Evolutionary conservation across 37 sponge, comb jelly and placozoan genomes (phyloP).

Genomic region (Chondrosia reniformis): DNA sequence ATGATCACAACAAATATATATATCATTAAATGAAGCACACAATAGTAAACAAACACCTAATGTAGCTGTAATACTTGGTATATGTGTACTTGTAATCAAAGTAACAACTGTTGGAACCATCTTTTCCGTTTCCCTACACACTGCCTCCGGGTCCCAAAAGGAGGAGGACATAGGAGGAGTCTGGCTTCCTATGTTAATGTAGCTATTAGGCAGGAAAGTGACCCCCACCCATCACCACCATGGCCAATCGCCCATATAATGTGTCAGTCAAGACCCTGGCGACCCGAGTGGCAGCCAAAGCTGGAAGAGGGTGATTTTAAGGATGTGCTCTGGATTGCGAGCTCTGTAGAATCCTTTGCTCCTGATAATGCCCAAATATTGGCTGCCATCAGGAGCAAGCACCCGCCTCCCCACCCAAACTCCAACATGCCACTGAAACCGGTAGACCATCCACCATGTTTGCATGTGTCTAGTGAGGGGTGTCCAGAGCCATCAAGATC

Average conservation of each 20-base stretch:
- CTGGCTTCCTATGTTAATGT: background rate
- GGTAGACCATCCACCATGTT: background rate
- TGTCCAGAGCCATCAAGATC: background rate
- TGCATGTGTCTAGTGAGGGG: background rate
- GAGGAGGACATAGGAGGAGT: background rate
- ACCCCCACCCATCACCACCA: background rate
- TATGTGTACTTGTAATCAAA: too few relatives aligned
- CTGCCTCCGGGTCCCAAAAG: background rate
- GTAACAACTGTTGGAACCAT: background rate
- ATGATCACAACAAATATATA: too few relatives aligned
- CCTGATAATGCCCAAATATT: background rate
- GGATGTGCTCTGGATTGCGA: background rate
- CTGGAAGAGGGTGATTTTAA: too few relatives aligned
- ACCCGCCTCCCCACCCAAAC: background rate
- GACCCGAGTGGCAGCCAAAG: background rate
- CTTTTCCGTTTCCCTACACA: background rate
- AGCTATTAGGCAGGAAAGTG: background rate
- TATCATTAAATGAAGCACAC: too few relatives aligned
- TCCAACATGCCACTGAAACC: background rate
- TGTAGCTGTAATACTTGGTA: too few relatives aligned
- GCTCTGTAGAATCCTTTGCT: background rate
- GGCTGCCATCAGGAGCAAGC: background rate
- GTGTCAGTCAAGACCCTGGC: background rate
- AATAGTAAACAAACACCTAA: too few relatives aligned
- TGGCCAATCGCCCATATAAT: background rate